Base-by-base conservation (phyloP, 1,140 invertebrate species). In the Lucilia cuprina region DNA sequence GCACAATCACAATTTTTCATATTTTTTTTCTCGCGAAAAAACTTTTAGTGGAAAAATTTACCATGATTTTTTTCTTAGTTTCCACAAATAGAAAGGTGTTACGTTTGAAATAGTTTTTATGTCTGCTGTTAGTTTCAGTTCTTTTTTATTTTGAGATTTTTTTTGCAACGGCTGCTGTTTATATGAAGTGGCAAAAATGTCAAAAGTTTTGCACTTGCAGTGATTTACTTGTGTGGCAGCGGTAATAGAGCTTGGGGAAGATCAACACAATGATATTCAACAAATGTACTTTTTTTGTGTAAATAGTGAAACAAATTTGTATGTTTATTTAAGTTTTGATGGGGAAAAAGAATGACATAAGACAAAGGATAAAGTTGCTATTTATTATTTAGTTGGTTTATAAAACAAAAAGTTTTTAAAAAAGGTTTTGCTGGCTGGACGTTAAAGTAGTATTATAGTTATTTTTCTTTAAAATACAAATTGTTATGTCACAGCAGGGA, bases 201-300 rank as follows among this genome's bases (percentile, higher is more conserved):
- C 84, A 84, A 82, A 84, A 84, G 77, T 84, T 84, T 84, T 84
- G 65, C 84, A 82, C 84, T 84, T 55, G 78, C 65, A 47, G 84
- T 84, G 84, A 84, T 84, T 84, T 84, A 84, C 80, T 50, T 74
- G 17, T 70, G 19, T 14, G 9, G 5, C n/a, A 21, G n/a, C n/a
- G 10, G 19, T 17, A 13, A 60, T 13, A 60, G 13, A 60, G 65
- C 9, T 21, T n/a, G n/a, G 65, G n/a, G n/a, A 21, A 70, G 19
- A 10, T 60, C 19, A 21, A 70, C 10, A 70, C 5, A 7, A 55
- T 17, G 50, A 55, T 55, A 55, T 17, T 55, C 14, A 13, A 55
- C 50, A 7, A 55, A 55, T n/a, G n/a, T n/a, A n/a, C n/a, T n/a
- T n/a, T n/a, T n/a, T n/a, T n/a, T n/a, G n/a, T n/a, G n/a, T n/a